Evolutionary conservation across 1,140 invertebrate genomes (phyloP).

Genomic region (Trichogramma pretiosum): DNA sequence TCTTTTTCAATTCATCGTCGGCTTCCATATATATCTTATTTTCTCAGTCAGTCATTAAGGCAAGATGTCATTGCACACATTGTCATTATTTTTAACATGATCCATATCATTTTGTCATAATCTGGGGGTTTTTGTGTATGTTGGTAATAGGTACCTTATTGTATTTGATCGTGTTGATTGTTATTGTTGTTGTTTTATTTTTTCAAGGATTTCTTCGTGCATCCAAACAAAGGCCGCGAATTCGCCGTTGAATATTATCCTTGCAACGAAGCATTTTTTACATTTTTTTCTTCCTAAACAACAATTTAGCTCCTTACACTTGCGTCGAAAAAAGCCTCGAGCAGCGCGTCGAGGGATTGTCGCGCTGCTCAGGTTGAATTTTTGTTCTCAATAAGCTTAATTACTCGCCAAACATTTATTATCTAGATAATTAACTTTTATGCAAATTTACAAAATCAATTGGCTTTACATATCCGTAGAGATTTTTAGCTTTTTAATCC

Average conservation of each 20-base stretch:
- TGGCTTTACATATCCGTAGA: slow-evolving; percentile 49
- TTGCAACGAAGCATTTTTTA: slow-evolving; percentile 12
- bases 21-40: neutral
- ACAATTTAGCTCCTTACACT: slow-evolving; percentile 5
- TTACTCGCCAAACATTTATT: too few relatives aligned
- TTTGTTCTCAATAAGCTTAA: too few relatives aligned
- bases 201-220: slow-evolving; percentile 18
- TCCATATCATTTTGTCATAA: too few relatives aligned
- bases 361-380: too few relatives aligned
- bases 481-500: slow-evolving; percentile 13
- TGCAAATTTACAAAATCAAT: slow-evolving; percentile 47
- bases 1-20: slow-evolving; percentile 1
- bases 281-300: slow-evolving; percentile 5
- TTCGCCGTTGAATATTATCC: slow-evolving; percentile 18
- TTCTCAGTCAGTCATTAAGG: too few relatives aligned
- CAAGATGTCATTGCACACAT: too few relatives aligned
- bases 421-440: too few relatives aligned
- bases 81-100: too few relatives aligned
- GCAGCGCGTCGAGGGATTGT: neutral
- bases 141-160: slow-evolving; percentile 41
- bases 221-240: slow-evolving; percentile 22
- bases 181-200: slow-evolving; percentile 18
- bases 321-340: neutral
- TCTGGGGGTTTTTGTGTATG: slow-evolving; percentile 23
- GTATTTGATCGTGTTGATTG: slow-evolving; percentile 24